Base-by-base conservation (phyloP, 2,113 vertebrate species). In the Rhynchopsitta pachyrhyncha region DNA sequence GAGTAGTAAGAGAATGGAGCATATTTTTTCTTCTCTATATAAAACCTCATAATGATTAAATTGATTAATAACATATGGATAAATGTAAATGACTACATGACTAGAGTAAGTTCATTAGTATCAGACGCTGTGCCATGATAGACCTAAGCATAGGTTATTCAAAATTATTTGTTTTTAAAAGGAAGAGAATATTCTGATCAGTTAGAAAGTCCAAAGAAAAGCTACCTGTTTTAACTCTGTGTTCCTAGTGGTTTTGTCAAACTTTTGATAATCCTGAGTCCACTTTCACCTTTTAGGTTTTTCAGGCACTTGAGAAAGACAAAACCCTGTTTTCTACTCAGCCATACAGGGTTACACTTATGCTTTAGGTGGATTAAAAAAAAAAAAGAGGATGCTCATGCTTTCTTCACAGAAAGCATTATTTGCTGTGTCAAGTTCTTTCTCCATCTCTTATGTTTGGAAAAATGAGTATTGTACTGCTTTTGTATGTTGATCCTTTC, bases 41-140 rank as follows among this genome's bases (percentile, higher is more conserved):
- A 4, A 71, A 67, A 46, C 47, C 59, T 79, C 6, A 10, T 22
- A 52, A 49, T 47, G 10, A 42, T 82, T 75, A 31, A 31, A 78
- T 67, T 82, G 7, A 5, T 5, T 14, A 10, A 7, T 66, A 60
- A 24, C 24, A 31, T 11, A 33, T 17, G 13, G 24, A 46, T 76
- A 76, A 60, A 69, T 35, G 10, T 57, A 70, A 59, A 33, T 35
- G 31, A 27, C 75, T 80, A 53, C 11, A 17, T 23, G n/a, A 31
- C 10, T 28, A 73, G 20, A 50, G 3, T 44, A 13, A 69, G n/a
- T 35, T 63, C 4, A 6, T 78, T 41, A 29, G 24, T 20, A 50
- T 90, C 31, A 71, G 8, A 7, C 2, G 4, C 3, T 18, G 3
- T 55, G 37, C 0, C 57, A 23, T 59, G 0, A 28, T 31, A 52